These are phyloP conservation scores for Callyntrura sp. DNA, from an alignment of 2,888 invertebrate genomes.

Conservation along the genomic window DNA sequence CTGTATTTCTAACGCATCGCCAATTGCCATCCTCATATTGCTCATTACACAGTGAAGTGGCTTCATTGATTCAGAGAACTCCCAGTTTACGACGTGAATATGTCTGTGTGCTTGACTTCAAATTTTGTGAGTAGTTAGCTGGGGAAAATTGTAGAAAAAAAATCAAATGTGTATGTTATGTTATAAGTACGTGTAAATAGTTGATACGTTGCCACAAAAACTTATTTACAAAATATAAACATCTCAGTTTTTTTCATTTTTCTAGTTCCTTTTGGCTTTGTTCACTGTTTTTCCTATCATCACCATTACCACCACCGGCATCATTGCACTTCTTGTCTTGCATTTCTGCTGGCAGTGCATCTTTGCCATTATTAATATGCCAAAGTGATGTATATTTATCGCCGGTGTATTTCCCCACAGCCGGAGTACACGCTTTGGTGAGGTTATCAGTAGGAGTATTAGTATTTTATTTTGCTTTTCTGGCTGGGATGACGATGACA, in stretches of 20 bases:
- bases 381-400: background rate
- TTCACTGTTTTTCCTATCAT: background rate
- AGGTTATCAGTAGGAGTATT: constrained; percentile 39
- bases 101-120: background rate
- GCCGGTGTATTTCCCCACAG: background rate
- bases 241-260: background rate
- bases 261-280: constrained; percentile 25
- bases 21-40: background rate
- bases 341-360: constrained; percentile 28
- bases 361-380: background rate
- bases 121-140: background rate
- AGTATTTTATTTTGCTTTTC: background rate
- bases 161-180: background rate
- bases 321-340: constrained; percentile 39
- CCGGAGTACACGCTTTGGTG: background rate
- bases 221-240: constrained; percentile 18
- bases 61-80: background rate
- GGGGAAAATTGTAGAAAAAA: constrained; percentile 8
- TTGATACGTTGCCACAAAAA: constrained; percentile 34
- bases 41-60: background rate
- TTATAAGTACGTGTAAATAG: constrained; percentile 43
- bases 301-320: background rate
- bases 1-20: background rate
- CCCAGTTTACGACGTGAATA: background rate
- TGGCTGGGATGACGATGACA: constrained; percentile 40